A percentile compares a stretch with the other conserved stretches of the same genome.
Evolutionary conservation across 1,140 invertebrate species (phyloP).

Genomic region (Centruroides vittatus): DNA sequence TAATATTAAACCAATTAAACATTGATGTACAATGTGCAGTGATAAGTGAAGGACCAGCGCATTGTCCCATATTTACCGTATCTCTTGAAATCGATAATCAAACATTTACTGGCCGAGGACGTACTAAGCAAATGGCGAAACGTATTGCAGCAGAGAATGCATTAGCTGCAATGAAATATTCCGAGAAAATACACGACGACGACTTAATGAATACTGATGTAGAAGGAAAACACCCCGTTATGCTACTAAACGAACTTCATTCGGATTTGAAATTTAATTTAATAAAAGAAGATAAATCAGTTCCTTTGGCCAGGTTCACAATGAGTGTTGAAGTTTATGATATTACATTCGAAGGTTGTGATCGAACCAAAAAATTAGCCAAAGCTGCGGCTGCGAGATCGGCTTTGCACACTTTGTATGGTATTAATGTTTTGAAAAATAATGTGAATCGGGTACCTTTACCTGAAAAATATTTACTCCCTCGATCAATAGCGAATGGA

Average conservation of each 20-base stretch:
- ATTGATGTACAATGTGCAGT: too few relatives aligned
- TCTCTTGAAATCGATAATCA: conserved; percentile 44
- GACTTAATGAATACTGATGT: conserved; percentile 22
- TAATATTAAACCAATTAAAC: too few relatives aligned
- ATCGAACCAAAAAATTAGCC: conserved; percentile 76
- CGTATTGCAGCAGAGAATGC: conserved; percentile 60
- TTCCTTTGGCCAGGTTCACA: conserved; percentile 54
- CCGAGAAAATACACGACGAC: conserved; percentile 44
- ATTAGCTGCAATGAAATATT: conserved; percentile 59
- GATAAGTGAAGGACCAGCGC: conserved; percentile 61
- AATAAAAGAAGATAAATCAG: conserved; percentile 50
- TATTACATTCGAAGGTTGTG: conserved; percentile 57
- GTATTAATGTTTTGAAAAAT: neutral
- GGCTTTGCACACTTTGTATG: conserved; percentile 40
- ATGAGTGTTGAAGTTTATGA: conserved; percentile 62
- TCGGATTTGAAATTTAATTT: conserved; percentile 62
- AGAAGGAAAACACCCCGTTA: conserved; percentile 56
- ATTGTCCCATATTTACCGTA: too few relatives aligned
- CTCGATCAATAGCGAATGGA: conserved; percentile 29
- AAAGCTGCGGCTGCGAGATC: conserved; percentile 72
- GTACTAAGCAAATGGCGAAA: conserved; percentile 65
- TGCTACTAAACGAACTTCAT: conserved; percentile 71
- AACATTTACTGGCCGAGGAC: conserved; percentile 18
- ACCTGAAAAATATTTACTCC: conserved; percentile 23
- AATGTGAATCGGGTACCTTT: too few relatives aligned